phyloP scores from a whole-genome alignment of 1,140 invertebrate genomes.

The Drosophila virilis region DNA sequence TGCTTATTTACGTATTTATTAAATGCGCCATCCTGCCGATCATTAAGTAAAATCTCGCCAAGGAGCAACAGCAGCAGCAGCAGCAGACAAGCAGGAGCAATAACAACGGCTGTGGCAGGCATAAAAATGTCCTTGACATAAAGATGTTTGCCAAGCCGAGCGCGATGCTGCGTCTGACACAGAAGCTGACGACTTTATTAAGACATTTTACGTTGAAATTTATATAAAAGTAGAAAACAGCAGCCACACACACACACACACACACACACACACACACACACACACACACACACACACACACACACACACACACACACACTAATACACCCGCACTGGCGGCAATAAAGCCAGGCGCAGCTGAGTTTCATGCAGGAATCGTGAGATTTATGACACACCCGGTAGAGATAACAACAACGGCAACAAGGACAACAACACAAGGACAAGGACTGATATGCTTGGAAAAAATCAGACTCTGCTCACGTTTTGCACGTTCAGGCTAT shows the following conservation, averaged over 20 bases:
- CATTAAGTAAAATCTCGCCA: constrained; percentile 40
- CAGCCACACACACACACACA: constrained; percentile 15
- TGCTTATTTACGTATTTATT: constrained; percentile 36
- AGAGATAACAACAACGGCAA: constrained; percentile 21
- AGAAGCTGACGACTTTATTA: constrained; percentile 54
- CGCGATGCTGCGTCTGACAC: background rate
- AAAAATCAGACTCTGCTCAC: constrained; percentile 25
- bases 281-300: constrained; percentile 7
- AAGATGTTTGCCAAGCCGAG: constrained; percentile 39
- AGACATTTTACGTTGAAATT: constrained; percentile 62
- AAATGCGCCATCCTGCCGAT: constrained; percentile 41
- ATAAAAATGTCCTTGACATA: constrained; percentile 66
- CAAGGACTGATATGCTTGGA: constrained; percentile 1
- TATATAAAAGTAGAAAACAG: constrained; percentile 51
- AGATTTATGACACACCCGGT: constrained; percentile 53
- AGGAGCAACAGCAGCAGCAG: background rate
- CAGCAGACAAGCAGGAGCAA: constrained; percentile 17
- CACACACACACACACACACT: constrained; percentile 4
- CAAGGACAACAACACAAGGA: constrained; percentile 7
- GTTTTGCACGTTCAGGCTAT: constrained; percentile 18
- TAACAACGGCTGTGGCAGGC: constrained; percentile 42
- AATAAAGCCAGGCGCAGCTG: constrained; percentile 46
- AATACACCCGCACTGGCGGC: constrained; percentile 16
- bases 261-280: constrained; percentile 3
- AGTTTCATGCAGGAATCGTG: constrained; percentile 53